phyloP scores from a whole-genome alignment of 2,888 invertebrate species.

The Linyphia triangularis region DNA sequence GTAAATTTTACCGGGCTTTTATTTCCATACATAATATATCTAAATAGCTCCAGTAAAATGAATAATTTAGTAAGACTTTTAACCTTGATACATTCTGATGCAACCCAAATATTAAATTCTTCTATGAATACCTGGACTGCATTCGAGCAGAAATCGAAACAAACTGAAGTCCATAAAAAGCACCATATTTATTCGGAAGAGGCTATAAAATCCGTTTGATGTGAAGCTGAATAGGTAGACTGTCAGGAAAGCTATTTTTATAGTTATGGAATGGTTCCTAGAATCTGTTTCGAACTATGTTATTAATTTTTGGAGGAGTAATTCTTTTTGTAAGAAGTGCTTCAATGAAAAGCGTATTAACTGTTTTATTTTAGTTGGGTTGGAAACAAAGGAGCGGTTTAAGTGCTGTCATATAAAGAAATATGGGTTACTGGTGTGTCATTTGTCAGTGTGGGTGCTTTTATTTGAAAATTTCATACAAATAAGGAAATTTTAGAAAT shows the following conservation, averaged over 20 bases:
- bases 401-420: no score
- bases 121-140: neutral
- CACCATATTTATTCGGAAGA: slow-evolving; percentile 3
- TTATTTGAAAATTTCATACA: no score
- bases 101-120: no score
- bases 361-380: neutral
- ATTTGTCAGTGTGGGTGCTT: no score
- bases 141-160: neutral
- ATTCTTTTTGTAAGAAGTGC: neutral
- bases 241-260: slow-evolving; percentile 20
- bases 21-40: no score
- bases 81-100: no score
- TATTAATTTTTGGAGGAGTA: neutral
- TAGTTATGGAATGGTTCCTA: slow-evolving; percentile 13
- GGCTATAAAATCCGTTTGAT: slow-evolving; percentile 29
- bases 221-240: neutral
- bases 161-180: slow-evolving; percentile 12
- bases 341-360: neutral
- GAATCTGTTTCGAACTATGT: slow-evolving; percentile 10
- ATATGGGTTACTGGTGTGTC: no score
- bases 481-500: no score
- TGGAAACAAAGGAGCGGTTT: no score
- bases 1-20: no score
- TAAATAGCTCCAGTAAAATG: no score
- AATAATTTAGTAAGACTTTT: no score